Evolutionary conservation across 2,113 vertebrate genomes (phyloP).

Genomic region (Vireo altiloquus): DNA sequence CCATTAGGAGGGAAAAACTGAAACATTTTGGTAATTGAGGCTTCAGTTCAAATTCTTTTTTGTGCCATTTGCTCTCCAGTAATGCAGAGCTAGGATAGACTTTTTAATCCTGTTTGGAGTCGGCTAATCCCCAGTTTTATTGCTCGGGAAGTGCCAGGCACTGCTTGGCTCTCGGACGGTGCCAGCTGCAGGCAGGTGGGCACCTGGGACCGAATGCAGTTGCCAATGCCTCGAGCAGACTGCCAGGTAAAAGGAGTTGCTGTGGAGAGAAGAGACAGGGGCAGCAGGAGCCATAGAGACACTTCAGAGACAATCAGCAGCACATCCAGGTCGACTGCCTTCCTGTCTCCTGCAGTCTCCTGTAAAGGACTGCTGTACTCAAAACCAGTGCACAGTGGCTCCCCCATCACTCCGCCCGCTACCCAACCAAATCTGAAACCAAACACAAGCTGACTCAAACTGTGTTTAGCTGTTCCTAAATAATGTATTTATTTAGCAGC

Average conservation of each 20-base stretch:
- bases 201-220: background rate
- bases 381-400: background rate
- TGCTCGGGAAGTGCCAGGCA: background rate
- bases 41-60: background rate
- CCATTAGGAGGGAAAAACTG: background rate
- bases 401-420: background rate
- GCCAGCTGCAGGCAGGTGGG: background rate
- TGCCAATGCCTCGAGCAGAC: background rate
- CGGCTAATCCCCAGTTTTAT: background rate
- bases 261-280: background rate
- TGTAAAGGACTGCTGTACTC: background rate
- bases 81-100: background rate
- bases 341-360: background rate
- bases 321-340: background rate
- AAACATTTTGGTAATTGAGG: background rate
- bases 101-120: background rate
- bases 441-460: background rate
- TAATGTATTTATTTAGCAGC: background rate
- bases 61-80: background rate
- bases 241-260: background rate
- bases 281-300: background rate
- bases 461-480: background rate
- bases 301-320: background rate
- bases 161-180: rapidly evolving
- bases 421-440: background rate